Evolutionary conservation across 2,113 vertebrate genomes (phyloP), one percentile per base, ranked within the genome.

Genomic region (Bufo bufo): DNA sequence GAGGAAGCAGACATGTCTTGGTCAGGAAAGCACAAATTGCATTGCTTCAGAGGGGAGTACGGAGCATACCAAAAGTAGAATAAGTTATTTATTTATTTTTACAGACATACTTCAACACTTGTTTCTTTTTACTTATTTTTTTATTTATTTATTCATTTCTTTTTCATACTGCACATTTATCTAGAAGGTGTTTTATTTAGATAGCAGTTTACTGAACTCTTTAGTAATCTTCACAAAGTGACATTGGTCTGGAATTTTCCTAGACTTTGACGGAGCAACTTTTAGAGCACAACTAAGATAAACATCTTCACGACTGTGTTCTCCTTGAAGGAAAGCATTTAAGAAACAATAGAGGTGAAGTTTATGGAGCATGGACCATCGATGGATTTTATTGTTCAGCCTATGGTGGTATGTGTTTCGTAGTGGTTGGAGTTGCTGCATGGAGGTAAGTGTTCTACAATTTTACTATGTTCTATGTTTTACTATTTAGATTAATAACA

Each of bases 391-490:
- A 45, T 47, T 47, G 23, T 12, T 63, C 7, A 65, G 4, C 43
- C 17, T 58, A 3, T 82, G 58, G 14, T 82, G 2, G 33, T 33
- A 33, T 82, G 13, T 19, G 8, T 20, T 82, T 65, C 33, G 49
- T 23, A 17, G 16, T 65, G 14, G 9, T 63, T 7, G 59, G 1
- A 49, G 43, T n/a, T 47, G 56, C 80, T 82, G 69, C 63, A 98
- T 97, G 63, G 95, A 92, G 79, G 94, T 98, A 92, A 98, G 98
- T 90, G 98, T 97, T 92, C 14, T 33, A 33, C 33, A 33, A 33
- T n/a, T 4, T 45, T 43, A 14, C 4, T 71, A 6, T 14, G 4
- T 71, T 45, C 1, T 45, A 12, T 13, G 4, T 33, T 69, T 69
- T 69, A 66, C 61, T 63, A 33, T 33, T 33, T 33, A 33, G 33